Conservation (phyloP, 2,888 invertebrate species). For the Agrochola macilenta region DNA sequence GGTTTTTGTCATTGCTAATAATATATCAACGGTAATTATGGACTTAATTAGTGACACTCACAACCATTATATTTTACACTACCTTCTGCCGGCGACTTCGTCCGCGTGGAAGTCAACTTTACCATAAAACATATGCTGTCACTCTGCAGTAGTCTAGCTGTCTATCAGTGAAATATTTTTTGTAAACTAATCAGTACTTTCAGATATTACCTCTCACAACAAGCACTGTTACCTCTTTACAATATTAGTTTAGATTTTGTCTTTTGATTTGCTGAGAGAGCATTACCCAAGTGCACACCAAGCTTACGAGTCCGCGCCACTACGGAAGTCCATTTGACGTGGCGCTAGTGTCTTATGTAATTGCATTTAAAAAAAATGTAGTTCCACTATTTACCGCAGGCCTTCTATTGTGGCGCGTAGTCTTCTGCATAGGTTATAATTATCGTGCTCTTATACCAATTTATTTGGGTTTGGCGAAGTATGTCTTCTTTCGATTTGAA, state of each 20-base stretch:
- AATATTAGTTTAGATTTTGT: conserved; percentile 9
- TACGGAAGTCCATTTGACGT: too few relatives aligned
- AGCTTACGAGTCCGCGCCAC: neutral
- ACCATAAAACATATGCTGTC: neutral
- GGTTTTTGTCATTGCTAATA: neutral
- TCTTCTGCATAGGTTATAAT: conserved; percentile 1
- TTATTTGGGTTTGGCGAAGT: conserved; percentile 2
- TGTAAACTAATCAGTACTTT: neutral
- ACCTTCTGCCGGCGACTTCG: neutral
- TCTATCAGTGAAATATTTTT: neutral
- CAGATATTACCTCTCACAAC: neutral
- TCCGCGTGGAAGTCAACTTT: neutral
- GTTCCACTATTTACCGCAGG: too few relatives aligned
- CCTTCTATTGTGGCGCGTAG: too few relatives aligned
- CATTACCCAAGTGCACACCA: neutral
- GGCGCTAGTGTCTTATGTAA: too few relatives aligned
- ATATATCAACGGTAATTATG: neutral
- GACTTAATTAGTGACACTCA: conserved; percentile 1
- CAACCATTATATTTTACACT: neutral
- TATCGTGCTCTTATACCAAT: neutral
- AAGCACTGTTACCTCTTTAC: neutral
- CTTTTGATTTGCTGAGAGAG: conserved; percentile 13
- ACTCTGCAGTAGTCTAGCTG: neutral
- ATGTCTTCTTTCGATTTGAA: conserved; percentile 17
- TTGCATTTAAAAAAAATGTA: too few relatives aligned